Conservation (phyloP, 2,888 invertebrate genomes). For the Blera fallax region DNA sequence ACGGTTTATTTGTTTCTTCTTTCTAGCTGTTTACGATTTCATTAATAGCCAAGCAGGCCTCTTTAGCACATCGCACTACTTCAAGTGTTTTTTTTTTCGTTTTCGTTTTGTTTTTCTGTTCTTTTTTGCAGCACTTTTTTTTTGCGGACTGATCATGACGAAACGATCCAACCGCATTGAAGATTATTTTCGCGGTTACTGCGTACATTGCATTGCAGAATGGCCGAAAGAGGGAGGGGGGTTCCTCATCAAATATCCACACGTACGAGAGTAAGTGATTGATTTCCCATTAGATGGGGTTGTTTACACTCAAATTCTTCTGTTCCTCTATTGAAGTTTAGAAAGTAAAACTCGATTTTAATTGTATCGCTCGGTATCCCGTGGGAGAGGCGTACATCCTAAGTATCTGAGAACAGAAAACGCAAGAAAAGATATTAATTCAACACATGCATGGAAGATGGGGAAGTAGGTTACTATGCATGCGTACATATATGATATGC, state of each 20-base stretch:
- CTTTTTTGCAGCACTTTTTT: conserved; percentile 11
- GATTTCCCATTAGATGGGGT: conserved; percentile 52
- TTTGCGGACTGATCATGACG: conserved; percentile 57
- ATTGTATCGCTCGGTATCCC: conserved; percentile 29
- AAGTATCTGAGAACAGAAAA: conserved; percentile 11
- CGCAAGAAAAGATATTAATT: conserved; percentile 7
- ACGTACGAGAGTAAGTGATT: conserved; percentile 60
- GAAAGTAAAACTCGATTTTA: conserved; percentile 68
- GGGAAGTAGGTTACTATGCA: conserved; percentile 62
- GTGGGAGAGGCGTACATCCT: conserved; percentile 21
- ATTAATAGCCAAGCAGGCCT: conserved; percentile 58
- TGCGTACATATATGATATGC: no score
- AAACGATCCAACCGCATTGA: conserved; percentile 63
- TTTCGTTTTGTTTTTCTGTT: conserved; percentile 10
- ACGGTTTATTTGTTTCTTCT: conserved; percentile 60
- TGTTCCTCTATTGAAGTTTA: conserved; percentile 39
- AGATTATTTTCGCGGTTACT: conserved; percentile 69
- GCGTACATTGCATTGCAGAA: conserved; percentile 15
- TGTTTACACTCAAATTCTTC: conserved; percentile 35
- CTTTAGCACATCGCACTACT: conserved; percentile 50
- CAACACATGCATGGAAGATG: not conserved
- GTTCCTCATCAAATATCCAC: conserved; percentile 50
- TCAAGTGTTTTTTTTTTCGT: conserved; percentile 25
- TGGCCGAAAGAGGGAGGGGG: not conserved
- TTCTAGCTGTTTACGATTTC: conserved; percentile 66